Conservation (phyloP, 1,140 invertebrate genomes). For the Brachionus sp. region DNA sequence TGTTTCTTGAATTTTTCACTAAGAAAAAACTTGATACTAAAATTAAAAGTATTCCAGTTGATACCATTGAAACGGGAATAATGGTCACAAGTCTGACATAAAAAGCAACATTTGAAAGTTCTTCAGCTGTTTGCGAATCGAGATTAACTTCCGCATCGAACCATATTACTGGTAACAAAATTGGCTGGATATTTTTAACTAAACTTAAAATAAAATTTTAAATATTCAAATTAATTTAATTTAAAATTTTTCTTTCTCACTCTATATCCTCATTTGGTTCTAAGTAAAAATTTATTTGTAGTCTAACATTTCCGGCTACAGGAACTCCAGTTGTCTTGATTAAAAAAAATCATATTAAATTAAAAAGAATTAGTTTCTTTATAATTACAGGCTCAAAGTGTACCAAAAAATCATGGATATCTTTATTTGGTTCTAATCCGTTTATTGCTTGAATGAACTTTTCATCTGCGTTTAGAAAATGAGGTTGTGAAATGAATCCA, state of each 20-base stretch:
- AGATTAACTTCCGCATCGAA: conserved; percentile 16
- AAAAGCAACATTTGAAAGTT: conserved; percentile 2
- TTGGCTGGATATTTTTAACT: conserved; percentile 26
- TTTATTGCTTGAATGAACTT: background rate
- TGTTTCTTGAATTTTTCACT: background rate
- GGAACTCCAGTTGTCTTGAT: conserved; percentile 37
- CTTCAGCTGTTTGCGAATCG: background rate
- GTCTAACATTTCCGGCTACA: conserved; percentile 28
- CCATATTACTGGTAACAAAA: conserved; percentile 31
- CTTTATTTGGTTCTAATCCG: background rate
- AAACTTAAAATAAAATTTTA: conserved; percentile 32
- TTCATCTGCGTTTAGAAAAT: conserved; percentile 46
- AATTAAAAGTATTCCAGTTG: conserved; percentile 22
- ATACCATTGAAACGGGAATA: background rate
- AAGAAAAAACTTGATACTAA: conserved; percentile 27
- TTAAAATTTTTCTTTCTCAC: background rate
- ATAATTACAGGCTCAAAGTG: conserved; percentile 38
- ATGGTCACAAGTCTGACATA: background rate
- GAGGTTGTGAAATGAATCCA: conserved; percentile 25
- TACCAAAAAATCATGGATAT: conserved; percentile 42
- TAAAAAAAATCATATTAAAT: background rate
- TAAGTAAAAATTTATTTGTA: conserved; percentile 41
- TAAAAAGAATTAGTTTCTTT: background rate
- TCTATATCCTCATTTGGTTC: conserved; percentile 16
- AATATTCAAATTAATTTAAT: background rate